A percentile compares a stretch with the other conserved stretches of the same genome.
These are phyloP conservation scores for Nibea coibor DNA, from an alignment of 2,113 vertebrate genomes.

Conservation along the genomic window DNA sequence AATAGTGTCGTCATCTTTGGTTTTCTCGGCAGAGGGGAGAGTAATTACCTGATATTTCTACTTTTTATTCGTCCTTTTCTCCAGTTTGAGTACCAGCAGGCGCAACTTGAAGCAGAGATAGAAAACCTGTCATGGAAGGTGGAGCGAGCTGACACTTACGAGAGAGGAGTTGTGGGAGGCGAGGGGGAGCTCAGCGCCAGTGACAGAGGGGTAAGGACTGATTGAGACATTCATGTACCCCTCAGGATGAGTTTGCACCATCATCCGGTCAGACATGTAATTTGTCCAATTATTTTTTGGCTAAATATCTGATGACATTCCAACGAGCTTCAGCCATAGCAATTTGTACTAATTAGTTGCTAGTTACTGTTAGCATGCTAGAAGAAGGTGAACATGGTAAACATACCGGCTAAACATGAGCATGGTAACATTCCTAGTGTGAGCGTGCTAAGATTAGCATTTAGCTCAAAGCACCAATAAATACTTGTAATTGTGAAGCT, in stretches of 20 bases:
- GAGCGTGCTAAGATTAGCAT: not conserved
- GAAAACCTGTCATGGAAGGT: conserved; percentile 99
- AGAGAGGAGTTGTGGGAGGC: conserved; percentile 91
- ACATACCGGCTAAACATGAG: too few relatives aligned
- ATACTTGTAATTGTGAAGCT: too few relatives aligned
- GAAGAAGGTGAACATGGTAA: too few relatives aligned
- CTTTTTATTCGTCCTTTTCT: conserved; percentile 18
- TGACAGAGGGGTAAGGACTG: conserved; percentile 82
- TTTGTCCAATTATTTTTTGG: not conserved
- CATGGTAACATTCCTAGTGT: too few relatives aligned
- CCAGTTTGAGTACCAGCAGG: conserved; percentile 99
- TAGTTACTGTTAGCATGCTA: too few relatives aligned
- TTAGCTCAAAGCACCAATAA: too few relatives aligned
- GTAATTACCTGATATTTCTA: not conserved
- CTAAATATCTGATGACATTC: not conserved
- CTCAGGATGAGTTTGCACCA: not conserved
- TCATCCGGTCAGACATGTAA: not conserved
- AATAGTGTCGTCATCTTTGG: not conserved
- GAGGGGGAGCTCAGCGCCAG: conserved; percentile 84
- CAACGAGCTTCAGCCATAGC: not conserved
- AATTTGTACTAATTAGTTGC: too few relatives aligned
- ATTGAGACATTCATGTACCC: not conserved
- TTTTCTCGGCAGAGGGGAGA: not conserved
- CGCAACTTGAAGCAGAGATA: conserved; percentile 98
- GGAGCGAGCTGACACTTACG: conserved; percentile 97